Evolutionary conservation across 2,797 vertebrate species (phyloP).

Genomic region (Heteromormyrus szaboi): DNA sequence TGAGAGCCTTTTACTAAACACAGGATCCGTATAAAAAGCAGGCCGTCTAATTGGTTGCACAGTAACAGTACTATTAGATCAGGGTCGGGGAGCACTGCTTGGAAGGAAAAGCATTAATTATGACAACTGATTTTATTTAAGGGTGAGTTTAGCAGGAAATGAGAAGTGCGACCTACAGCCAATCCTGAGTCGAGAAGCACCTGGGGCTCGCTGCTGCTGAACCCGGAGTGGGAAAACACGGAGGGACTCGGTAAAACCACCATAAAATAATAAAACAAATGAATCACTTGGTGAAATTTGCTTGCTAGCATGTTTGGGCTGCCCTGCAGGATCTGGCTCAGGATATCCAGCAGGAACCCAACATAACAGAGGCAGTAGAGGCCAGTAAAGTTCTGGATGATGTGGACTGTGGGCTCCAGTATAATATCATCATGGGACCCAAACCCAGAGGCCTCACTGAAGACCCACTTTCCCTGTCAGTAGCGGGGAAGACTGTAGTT

Average conservation of each 20-base stretch:
- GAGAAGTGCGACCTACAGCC: background rate
- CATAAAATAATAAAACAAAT: background rate
- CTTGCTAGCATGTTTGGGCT: background rate
- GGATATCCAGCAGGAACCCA: background rate
- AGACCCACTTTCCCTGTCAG: background rate
- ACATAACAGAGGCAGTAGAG: background rate
- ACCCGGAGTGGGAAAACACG: background rate
- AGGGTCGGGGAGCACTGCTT: background rate
- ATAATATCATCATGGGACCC: background rate
- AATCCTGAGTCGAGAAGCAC: background rate
- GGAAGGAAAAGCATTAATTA: background rate
- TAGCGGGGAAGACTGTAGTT: background rate
- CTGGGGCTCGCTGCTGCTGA: background rate
- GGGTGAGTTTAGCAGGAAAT: background rate
- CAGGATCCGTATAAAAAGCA: background rate
- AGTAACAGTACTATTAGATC: background rate
- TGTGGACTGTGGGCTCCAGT: background rate
- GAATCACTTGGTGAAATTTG: background rate
- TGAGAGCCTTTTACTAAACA: background rate
- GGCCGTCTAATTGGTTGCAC: background rate
- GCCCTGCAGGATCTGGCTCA: background rate
- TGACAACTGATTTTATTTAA: background rate
- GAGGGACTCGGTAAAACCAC: background rate
- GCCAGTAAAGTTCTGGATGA: background rate
- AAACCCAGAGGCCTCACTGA: background rate